phyloP scores from a whole-genome alignment of 2,113 vertebrate species.

The Psittacara wagleri region DNA sequence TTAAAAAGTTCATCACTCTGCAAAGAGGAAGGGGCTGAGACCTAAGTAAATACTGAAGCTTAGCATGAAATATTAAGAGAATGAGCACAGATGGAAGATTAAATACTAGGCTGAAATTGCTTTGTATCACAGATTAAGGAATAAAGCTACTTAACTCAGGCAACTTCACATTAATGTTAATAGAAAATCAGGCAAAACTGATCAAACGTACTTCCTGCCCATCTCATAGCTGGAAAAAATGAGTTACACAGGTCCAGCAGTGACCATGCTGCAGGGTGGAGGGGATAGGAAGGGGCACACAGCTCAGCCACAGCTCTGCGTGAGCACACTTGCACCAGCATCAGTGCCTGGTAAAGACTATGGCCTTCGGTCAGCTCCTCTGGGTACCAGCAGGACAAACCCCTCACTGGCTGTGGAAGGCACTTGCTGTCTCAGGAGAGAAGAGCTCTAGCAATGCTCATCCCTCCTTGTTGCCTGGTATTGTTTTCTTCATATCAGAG shows the following conservation, averaged over 20 bases:
- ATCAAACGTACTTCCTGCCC: neutral
- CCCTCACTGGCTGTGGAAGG: neutral
- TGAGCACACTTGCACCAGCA: fast-evolving
- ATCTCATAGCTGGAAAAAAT: neutral
- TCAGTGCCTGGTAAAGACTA: neutral
- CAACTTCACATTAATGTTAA: neutral
- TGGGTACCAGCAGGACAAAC: neutral
- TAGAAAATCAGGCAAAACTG: neutral
- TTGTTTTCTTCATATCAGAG: neutral
- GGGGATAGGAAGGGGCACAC: too few species aligned
- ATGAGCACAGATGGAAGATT: neutral
- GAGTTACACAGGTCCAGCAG: neutral
- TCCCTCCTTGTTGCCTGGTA: neutral
- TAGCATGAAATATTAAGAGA: neutral
- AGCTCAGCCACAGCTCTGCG: neutral
- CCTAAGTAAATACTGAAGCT: neutral
- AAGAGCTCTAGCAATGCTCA: neutral
- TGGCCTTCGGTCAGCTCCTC: neutral
- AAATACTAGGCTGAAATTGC: neutral
- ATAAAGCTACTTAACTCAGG: neutral
- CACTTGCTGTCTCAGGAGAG: neutral
- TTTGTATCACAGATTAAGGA: neutral
- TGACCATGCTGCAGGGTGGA: neutral
- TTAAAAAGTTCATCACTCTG: neutral
- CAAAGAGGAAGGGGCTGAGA: neutral